These are phyloP conservation scores for Leucophenga varia DNA, from an alignment of 1,140 invertebrate species.

Conservation along the genomic window DNA sequence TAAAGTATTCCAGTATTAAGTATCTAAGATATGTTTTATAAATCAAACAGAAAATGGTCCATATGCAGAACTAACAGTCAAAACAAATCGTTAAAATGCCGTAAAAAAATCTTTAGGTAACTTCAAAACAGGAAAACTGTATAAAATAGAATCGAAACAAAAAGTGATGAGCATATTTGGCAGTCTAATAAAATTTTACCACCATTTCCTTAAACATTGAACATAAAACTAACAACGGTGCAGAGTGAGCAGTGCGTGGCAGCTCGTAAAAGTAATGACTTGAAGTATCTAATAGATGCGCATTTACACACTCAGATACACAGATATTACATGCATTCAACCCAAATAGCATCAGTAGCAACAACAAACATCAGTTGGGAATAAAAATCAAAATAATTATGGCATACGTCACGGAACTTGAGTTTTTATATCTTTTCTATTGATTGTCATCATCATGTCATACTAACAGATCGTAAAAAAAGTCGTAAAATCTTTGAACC, in stretches of 20 bases:
- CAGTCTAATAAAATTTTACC: slow-evolving; percentile 52
- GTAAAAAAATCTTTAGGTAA: slow-evolving; percentile 49
- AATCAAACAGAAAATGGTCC: slow-evolving; percentile 13
- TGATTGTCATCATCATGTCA: slow-evolving; percentile 48
- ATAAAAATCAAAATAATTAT: slow-evolving; percentile 47
- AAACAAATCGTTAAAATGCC: slow-evolving; percentile 55
- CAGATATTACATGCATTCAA: slow-evolving; percentile 12
- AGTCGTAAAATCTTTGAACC: slow-evolving; percentile 43
- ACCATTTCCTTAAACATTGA: slow-evolving; percentile 44
- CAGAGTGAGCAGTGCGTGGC: slow-evolving; percentile 32
- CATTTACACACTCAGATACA: slow-evolving; percentile 13
- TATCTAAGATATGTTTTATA: no score
- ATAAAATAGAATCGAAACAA: no score
- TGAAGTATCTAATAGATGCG: slow-evolving; percentile 29
- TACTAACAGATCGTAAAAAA: slow-evolving; percentile 55
- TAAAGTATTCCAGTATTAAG: no score
- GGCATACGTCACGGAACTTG: slow-evolving; percentile 53
- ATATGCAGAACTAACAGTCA: slow-evolving; percentile 40
- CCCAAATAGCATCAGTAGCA: slow-evolving; percentile 16
- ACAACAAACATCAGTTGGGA: slow-evolving; percentile 13
- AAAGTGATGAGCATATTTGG: slow-evolving; percentile 38
- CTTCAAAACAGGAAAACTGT: slow-evolving; percentile 11
- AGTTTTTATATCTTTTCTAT: slow-evolving; percentile 52
- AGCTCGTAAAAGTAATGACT: slow-evolving; percentile 52
- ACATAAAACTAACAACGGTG: slow-evolving; percentile 36